Conservation (phyloP, 2,113 vertebrate genomes). For the Jaculus jaculus region DNA sequence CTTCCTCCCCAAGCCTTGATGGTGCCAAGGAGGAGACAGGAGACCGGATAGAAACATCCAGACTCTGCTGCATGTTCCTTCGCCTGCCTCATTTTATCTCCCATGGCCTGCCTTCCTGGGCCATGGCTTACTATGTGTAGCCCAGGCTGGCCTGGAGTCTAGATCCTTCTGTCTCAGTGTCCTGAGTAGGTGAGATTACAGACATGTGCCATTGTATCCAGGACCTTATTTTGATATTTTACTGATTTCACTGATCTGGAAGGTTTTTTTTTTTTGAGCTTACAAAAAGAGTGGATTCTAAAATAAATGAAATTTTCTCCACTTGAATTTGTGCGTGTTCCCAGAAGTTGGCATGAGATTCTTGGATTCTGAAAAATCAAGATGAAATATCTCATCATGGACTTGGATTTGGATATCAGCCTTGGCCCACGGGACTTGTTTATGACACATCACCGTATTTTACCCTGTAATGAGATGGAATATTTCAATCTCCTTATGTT, state of each 20-base stretch:
- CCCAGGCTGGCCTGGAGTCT: background rate
- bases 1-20: background rate
- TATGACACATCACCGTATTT: background rate
- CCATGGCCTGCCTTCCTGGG: no score
- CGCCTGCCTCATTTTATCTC: background rate
- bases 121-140: background rate
- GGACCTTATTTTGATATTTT: background rate
- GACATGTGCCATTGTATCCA: no score
- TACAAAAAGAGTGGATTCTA: background rate
- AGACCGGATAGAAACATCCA: background rate
- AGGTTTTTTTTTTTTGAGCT: background rate
- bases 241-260: background rate
- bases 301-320: background rate
- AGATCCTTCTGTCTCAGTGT: background rate
- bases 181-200: background rate
- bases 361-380: slow-evolving; percentile 28
- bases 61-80: background rate
- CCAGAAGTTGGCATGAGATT: background rate
- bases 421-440: background rate
- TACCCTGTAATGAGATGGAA: background rate
- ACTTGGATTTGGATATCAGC: background rate
- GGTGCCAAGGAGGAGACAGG: background rate
- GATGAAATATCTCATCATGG: slow-evolving; percentile 28
- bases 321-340: slow-evolving; percentile 1
- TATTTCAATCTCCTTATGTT: background rate